Evolutionary conservation across 2,888 invertebrate species (phyloP).

Genomic region (Hirudinaria manillensis): DNA sequence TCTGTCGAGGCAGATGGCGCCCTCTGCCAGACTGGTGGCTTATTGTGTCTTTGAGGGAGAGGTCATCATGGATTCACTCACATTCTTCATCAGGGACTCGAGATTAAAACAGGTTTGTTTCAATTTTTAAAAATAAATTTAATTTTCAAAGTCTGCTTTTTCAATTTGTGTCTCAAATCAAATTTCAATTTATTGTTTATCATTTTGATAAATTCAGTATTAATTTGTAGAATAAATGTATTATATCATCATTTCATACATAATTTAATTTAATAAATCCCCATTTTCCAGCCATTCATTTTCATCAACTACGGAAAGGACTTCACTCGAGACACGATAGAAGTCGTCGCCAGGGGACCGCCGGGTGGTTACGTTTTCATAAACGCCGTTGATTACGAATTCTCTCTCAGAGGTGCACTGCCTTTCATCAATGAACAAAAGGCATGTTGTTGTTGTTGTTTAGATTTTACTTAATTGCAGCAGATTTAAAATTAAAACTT

Average conservation of each 20-base stretch:
- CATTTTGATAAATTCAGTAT: too few relatives aligned
- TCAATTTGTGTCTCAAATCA: too few relatives aligned
- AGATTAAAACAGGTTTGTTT: constrained; percentile 56
- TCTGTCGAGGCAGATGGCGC: constrained; percentile 63
- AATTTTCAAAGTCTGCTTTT: background rate
- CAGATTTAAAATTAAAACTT: background rate
- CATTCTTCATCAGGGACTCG: constrained; percentile 86
- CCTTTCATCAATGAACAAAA: constrained; percentile 37
- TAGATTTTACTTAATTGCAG: too few relatives aligned
- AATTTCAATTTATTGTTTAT: too few relatives aligned
- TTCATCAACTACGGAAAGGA: constrained; percentile 81
- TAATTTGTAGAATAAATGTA: too few relatives aligned
- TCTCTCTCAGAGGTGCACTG: constrained; percentile 36
- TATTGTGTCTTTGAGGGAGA: constrained; percentile 71
- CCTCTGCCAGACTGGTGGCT: constrained; percentile 76
- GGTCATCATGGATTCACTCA: constrained; percentile 80
- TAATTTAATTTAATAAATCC: too few relatives aligned
- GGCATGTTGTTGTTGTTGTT: too few relatives aligned
- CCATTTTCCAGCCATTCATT: constrained; percentile 54
- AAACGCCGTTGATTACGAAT: constrained; percentile 65
- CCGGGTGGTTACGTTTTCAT: constrained; percentile 88
- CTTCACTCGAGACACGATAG: constrained; percentile 82
- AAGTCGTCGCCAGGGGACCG: constrained; percentile 85
- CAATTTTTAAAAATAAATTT: too few relatives aligned
- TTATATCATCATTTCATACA: too few relatives aligned